phyloP scores from a whole-genome alignment of 2,797 vertebrate genomes.

The Tangara arthus region DNA sequence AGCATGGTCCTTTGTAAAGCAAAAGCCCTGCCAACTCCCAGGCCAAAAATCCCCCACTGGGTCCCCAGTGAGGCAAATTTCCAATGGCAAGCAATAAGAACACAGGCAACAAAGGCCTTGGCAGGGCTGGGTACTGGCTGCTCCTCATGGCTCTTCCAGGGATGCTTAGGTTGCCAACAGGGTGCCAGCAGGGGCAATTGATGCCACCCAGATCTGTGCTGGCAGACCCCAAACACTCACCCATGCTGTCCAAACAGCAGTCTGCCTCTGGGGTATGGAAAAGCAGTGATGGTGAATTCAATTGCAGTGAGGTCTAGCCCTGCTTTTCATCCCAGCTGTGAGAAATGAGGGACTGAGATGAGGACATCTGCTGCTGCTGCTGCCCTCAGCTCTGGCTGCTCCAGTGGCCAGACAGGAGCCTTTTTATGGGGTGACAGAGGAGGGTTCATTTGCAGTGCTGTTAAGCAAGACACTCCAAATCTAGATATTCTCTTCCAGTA shows the following conservation, averaged over 20 bases:
- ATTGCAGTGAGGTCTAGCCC: not conserved
- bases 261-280: not conserved
- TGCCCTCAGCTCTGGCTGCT: not conserved
- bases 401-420: not conserved
- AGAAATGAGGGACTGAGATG: not conserved
- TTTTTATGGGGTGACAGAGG: not conserved
- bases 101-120: slow-evolving; percentile 1
- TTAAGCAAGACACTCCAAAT: not conserved
- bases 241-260: not conserved
- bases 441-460: not conserved
- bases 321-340: not conserved
- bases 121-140: not conserved
- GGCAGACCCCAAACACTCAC: not conserved
- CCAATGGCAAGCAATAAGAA: not conserved
- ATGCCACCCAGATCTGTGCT: not conserved
- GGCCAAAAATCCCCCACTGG: not conserved
- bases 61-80: not conserved
- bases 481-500: not conserved
- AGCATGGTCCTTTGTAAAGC: not conserved
- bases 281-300: not conserved
- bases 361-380: not conserved
- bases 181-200: not conserved
- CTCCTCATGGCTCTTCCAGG: not conserved
- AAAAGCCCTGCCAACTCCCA: not conserved
- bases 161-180: not conserved